Evolutionary conservation across 1,140 invertebrate species (phyloP).

Genomic region (Dendroctonus ponderosae): DNA sequence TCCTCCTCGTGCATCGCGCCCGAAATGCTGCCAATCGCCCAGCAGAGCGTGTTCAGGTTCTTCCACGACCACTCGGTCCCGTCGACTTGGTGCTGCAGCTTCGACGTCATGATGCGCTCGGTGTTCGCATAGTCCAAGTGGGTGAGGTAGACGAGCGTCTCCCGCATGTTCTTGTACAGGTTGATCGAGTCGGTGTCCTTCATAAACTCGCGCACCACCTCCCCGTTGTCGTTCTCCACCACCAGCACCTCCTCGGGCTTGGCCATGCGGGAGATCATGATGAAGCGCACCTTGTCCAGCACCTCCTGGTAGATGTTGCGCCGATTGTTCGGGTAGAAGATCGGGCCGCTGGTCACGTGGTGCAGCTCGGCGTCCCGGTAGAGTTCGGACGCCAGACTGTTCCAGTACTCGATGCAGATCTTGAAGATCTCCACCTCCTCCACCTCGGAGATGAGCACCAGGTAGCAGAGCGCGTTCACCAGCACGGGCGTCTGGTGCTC

Average conservation of each 20-base stretch:
- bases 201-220: conserved; percentile 99
- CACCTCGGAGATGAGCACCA: conserved; percentile 96
- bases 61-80: conserved; percentile 99
- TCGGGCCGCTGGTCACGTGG: conserved; percentile 47
- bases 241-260: conserved; percentile 99
- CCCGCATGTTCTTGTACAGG: conserved; percentile 99
- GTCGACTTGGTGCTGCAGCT: conserved; percentile 98
- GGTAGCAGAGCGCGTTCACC: conserved; percentile 85
- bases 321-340: conserved; percentile 50
- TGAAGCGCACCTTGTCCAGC: conserved; percentile 89
- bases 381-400: conserved; percentile 84
- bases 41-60: conserved; percentile 98
- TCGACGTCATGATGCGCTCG: conserved; percentile 98
- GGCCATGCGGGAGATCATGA: conserved; percentile 99
- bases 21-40: conserved; percentile 99
- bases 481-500: conserved; percentile 76
- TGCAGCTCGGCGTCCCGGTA: conserved; percentile 70
- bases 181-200: conserved; percentile 99
- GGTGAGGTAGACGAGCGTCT: conserved; percentile 97
- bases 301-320: conserved; percentile 57
- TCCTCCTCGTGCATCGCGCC: conserved; percentile 99
- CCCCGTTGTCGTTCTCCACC: conserved; percentile 99
- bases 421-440: conserved; percentile 99
- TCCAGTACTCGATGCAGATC: conserved; percentile 99
- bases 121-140: conserved; percentile 98